Conservation (phyloP, 2,113 vertebrate genomes). For the Cranoglanis bouderius region DNA sequence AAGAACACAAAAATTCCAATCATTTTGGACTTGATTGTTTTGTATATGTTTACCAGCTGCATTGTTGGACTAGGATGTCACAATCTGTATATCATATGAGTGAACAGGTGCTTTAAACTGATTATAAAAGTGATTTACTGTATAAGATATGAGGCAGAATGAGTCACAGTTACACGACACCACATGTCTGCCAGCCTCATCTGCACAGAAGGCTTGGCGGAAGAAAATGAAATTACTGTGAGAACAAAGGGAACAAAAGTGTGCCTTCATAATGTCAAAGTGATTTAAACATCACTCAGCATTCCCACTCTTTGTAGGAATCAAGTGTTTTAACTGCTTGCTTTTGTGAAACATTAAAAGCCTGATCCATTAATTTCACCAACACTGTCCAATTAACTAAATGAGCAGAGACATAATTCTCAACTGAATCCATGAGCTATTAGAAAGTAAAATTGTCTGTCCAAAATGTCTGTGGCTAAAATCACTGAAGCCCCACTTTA, state of each 20-base stretch:
- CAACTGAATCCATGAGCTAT: background rate
- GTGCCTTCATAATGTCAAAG: conserved; percentile 49
- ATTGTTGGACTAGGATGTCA: background rate
- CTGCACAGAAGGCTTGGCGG: conserved; percentile 34
- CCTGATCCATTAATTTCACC: conserved; percentile 46
- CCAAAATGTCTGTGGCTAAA: conserved; percentile 30
- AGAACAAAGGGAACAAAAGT: conserved; percentile 20
- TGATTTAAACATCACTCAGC: conserved; percentile 41
- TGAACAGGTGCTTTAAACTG: background rate
- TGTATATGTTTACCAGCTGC: background rate
- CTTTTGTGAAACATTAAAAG: conserved; percentile 43
- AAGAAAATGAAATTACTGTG: conserved; percentile 36
- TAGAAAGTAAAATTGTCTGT: conserved; percentile 38
- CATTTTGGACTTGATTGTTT: background rate
- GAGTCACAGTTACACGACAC: conserved; percentile 2
- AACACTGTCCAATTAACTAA: conserved; percentile 54
- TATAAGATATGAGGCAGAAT: background rate
- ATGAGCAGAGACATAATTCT: conserved; percentile 30
- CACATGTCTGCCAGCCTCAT: conserved; percentile 27
- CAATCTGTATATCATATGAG: background rate
- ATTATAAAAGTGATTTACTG: background rate
- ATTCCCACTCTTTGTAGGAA: background rate
- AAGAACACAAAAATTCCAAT: background rate
- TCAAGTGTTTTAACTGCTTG: conserved; percentile 43
- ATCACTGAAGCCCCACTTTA: background rate